Conservation (phyloP, 2,113 vertebrate genomes). For the Reinhardtius hippoglossoides region DNA sequence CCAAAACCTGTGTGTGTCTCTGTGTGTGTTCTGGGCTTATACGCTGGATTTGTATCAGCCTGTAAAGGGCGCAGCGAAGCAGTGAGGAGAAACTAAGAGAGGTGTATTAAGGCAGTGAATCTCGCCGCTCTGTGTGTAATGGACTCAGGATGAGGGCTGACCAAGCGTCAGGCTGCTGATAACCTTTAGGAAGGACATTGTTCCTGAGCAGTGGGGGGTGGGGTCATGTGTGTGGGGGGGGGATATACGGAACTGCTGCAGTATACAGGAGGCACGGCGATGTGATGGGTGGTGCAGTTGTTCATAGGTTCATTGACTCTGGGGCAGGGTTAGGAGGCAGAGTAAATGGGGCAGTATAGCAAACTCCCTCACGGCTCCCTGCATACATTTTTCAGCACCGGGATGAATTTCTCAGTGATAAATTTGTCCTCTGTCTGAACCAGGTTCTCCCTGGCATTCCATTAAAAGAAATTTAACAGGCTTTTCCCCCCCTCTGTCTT, state of each 20-base stretch:
- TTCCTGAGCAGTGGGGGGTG: conserved; percentile 64
- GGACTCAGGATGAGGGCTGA: conserved; percentile 81
- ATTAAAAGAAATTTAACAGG: conserved; percentile 68
- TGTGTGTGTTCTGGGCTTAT: conserved; percentile 32
- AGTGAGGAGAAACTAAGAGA: conserved; percentile 71
- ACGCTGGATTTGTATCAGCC: conserved; percentile 58
- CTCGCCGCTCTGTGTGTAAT: conserved; percentile 76
- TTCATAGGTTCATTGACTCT: conserved; percentile 71
- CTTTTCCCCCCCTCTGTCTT: conserved; percentile 48
- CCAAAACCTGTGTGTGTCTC: conserved; percentile 19
- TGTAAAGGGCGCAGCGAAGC: conserved; percentile 64
- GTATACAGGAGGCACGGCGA: conserved; percentile 47
- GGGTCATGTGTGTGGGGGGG: conserved; percentile 13
- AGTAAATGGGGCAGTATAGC: conserved; percentile 73
- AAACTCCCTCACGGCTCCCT: conserved; percentile 65
- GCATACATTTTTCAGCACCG: conserved; percentile 65
- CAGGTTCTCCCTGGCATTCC: conserved; percentile 60
- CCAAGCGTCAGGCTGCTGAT: conserved; percentile 78
- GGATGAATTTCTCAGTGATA: conserved; percentile 60
- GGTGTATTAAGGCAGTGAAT: conserved; percentile 78
- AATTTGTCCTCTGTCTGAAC: conserved; percentile 74
- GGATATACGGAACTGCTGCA: conserved; percentile 51
- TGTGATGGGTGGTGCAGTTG: conserved; percentile 73
- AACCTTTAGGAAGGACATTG: conserved; percentile 84
- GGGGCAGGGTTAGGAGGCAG: conserved; percentile 69